Base-by-base conservation (phyloP, 2,797 vertebrate genomes). In the Macropus fuliginosus region DNA sequence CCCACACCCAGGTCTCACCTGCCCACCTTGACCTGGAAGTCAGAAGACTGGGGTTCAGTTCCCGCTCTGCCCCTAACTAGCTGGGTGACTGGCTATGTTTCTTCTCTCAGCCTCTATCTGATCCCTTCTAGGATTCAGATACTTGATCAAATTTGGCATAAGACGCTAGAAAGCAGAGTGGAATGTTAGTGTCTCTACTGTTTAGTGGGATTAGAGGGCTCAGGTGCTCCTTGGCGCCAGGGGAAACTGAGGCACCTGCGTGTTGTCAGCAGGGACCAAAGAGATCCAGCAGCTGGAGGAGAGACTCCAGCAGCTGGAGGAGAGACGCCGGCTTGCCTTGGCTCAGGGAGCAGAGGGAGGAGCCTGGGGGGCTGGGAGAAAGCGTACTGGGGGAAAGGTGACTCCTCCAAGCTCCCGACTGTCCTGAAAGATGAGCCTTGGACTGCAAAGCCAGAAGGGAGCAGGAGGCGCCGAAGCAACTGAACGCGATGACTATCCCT, bases 341-440 rank as follows among this genome's bases (percentile, higher is more conserved):
- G 90, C 24, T n/a, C 11, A 1, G 9, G 31, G 28, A 31, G 56
- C 12, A 0, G 24, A 8, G 31, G 0, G 13, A 4, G 11, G 29
- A 14, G 31, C 31, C 31, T 66, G 31, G 5, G 50, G 8, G 0
- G 9, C 13, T 16, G 66, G 52, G 34, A 5, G 3, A 55, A n/a
- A 1, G 3, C 40, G 3, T 27, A 9, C 46, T 55, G 6, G 56
- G 34, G 40, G 27, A 50, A 56, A 57, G 5, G 3, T 27, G 28
- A n/a, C 31, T 16, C 92, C 57, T 50, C 50, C 29, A 11, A n/a
- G 12, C 56, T 55, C 34, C n/a, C 4, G 29, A 40, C 54, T 24
- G 6, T 29, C 29, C 28, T 29, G 46, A 50, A 50, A 29, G 21
- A 24, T 28, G 24, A 29, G 55, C 9, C 12, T 31, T 98, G 99